These are phyloP conservation scores for Andrena fulva DNA, from an alignment of 2,888 invertebrate species.

Conservation along the genomic window DNA sequence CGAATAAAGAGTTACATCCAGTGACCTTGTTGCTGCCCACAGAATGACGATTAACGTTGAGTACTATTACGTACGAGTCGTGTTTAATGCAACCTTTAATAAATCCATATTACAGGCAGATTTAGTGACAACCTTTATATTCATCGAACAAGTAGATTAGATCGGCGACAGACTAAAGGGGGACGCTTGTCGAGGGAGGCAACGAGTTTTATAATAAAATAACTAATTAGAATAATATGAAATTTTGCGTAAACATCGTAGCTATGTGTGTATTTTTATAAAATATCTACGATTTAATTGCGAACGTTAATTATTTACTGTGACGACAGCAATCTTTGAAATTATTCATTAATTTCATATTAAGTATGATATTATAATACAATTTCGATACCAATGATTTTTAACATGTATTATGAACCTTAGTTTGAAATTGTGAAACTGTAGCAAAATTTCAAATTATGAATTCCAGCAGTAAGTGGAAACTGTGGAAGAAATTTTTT, in stretches of 20 bases:
- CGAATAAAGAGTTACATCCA: constrained; percentile 79
- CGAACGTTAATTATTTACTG: too few relatives aligned
- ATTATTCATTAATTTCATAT: too few relatives aligned
- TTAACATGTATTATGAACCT: too few relatives aligned
- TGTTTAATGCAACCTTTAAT: constrained; percentile 67
- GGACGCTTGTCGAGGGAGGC: not conserved
- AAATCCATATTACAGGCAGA: constrained; percentile 54
- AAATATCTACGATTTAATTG: too few relatives aligned
- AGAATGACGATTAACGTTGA: constrained; percentile 67
- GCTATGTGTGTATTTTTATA: too few relatives aligned
- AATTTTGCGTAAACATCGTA: not conserved
- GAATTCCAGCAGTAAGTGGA: too few relatives aligned
- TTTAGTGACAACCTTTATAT: constrained; percentile 44
- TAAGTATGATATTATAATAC: too few relatives aligned
- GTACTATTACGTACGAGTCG: constrained; percentile 65
- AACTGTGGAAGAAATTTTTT: too few relatives aligned
- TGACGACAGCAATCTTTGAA: too few relatives aligned
- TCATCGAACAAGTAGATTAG: not conserved
- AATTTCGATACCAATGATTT: too few relatives aligned
- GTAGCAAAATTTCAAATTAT: too few relatives aligned
- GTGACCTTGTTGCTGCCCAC: constrained; percentile 79
- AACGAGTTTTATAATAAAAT: not conserved
- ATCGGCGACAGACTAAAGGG: not conserved
- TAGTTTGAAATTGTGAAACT: too few relatives aligned
- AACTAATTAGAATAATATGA: not conserved